These are phyloP conservation scores for Menidia menidia DNA, from an alignment of 2,797 vertebrate genomes.

Conservation along the genomic window DNA sequence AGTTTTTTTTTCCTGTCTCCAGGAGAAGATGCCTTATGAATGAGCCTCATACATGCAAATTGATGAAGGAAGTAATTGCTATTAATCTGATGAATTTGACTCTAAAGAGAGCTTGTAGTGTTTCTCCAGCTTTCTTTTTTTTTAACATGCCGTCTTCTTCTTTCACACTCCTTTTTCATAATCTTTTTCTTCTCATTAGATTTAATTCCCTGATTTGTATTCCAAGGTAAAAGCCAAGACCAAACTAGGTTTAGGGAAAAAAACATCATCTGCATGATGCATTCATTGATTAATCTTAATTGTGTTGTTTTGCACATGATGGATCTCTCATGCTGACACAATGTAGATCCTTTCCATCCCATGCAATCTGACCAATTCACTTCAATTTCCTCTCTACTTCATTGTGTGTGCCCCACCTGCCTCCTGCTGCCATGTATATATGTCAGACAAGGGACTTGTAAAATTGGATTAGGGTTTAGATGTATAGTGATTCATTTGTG, in stretches of 20 bases:
- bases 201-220: slow-evolving; percentile 82
- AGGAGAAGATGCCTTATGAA: background rate
- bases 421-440: slow-evolving; percentile 51
- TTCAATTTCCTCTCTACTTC: slow-evolving; percentile 69
- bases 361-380: slow-evolving; percentile 70
- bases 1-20: too few relatives aligned
- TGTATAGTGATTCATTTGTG: slow-evolving; percentile 46
- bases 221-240: slow-evolving; percentile 63
- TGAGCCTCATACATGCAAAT: slow-evolving; percentile 2
- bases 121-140: slow-evolving; percentile 19
- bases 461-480: slow-evolving; percentile 36
- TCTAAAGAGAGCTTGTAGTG: slow-evolving; percentile 1
- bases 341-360: slow-evolving; percentile 60
- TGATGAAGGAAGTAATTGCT: slow-evolving; percentile 6
- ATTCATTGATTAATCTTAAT: slow-evolving; percentile 81
- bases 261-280: slow-evolving; percentile 81
- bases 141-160: slow-evolving; percentile 8
- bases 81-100: slow-evolving; percentile 18
- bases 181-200: slow-evolving; percentile 67
- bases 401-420: slow-evolving; percentile 15
- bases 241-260: slow-evolving; percentile 61
- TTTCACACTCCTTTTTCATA: slow-evolving; percentile 16
- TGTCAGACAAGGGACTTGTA: slow-evolving; percentile 27
- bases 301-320: slow-evolving; percentile 82
- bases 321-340: slow-evolving; percentile 74